Conservation (phyloP, 2,888 invertebrate species). For the Drosophila barbarae region DNA sequence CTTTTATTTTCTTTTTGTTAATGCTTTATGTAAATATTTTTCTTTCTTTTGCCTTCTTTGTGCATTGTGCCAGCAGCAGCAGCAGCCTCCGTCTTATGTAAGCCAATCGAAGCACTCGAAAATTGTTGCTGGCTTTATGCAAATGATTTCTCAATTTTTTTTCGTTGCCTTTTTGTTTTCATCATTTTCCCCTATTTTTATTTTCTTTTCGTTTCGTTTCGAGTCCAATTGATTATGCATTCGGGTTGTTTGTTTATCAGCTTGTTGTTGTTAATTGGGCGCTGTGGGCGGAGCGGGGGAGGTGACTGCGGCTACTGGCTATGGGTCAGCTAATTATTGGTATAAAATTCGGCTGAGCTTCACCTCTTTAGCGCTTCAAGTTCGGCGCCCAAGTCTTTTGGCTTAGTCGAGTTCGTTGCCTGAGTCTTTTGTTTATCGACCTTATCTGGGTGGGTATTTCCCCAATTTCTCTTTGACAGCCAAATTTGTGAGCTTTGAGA, state of each 20-base stretch:
- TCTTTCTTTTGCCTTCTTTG: slow-evolving; percentile 33
- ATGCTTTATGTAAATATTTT: slow-evolving; percentile 62
- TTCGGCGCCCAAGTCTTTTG: slow-evolving; percentile 4
- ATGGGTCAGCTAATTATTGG: slow-evolving; percentile 29
- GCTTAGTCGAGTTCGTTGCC: slow-evolving; percentile 15
- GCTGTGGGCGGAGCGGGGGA: slow-evolving; percentile 21
- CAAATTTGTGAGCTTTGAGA: slow-evolving; percentile 3
- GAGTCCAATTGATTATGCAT: slow-evolving; percentile 61
- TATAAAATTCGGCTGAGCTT: slow-evolving; percentile 3
- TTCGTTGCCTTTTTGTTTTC: slow-evolving; percentile 14
- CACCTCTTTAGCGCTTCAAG: slow-evolving; percentile 3
- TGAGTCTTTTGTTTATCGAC: slow-evolving; percentile 17
- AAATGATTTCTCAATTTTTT: slow-evolving; percentile 61
- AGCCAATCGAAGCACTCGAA: slow-evolving; percentile 48
- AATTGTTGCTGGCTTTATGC: slow-evolving; percentile 40
- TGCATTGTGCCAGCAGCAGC: slow-evolving; percentile 18
- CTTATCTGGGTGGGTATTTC: slow-evolving; percentile 1
- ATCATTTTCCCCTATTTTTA: slow-evolving; percentile 18
- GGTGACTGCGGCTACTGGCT: slow-evolving; percentile 31
- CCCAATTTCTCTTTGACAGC: background rate
- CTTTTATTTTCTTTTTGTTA: slow-evolving; percentile 42
- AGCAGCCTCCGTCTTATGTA: slow-evolving; percentile 52
- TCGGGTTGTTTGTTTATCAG: slow-evolving; percentile 54
- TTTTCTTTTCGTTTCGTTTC: slow-evolving; percentile 8
- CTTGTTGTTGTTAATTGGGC: slow-evolving; percentile 40